These are phyloP conservation scores for Cistogaster globosa DNA, from an alignment of 2,888 invertebrate species.

Conservation along the genomic window DNA sequence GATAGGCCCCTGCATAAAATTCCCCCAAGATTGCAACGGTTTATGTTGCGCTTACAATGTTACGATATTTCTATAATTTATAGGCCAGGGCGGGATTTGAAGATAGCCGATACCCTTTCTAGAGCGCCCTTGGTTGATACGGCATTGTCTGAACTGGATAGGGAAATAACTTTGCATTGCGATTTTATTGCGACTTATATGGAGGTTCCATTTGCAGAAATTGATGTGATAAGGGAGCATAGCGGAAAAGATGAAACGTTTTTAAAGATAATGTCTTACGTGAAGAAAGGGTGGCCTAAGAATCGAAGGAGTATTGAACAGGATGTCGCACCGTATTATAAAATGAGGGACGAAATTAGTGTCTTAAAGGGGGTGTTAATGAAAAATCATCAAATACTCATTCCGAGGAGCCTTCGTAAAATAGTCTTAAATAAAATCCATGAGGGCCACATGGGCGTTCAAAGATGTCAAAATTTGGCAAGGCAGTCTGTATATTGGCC, in stretches of 20 bases:
- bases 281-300: constrained; percentile 4
- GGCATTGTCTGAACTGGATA: constrained; percentile 59
- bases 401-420: constrained; percentile 49
- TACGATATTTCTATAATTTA: constrained; percentile 65
- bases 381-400: constrained; percentile 52
- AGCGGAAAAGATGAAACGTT: constrained; percentile 22
- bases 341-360: constrained; percentile 58
- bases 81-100: constrained; percentile 67
- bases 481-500: constrained; percentile 60
- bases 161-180: constrained; percentile 64
- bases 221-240: constrained; percentile 20
- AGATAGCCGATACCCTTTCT: constrained; percentile 82
- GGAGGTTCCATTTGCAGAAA: constrained; percentile 46
- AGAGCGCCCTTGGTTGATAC: constrained; percentile 79
- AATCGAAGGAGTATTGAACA: too few species aligned
- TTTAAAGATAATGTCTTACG: constrained; percentile 32
- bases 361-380: constrained; percentile 59
- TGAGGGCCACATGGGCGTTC: constrained; percentile 59
- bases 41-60: constrained; percentile 51
- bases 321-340: constrained; percentile 53
- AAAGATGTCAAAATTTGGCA: constrained; percentile 51
- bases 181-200: constrained; percentile 57
- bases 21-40: constrained; percentile 27
- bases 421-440: constrained; percentile 35
- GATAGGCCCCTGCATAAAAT: constrained; percentile 52